Evolutionary conservation across 2,888 invertebrate genomes (phyloP).

Genomic region (Cataglyphis livida): DNA sequence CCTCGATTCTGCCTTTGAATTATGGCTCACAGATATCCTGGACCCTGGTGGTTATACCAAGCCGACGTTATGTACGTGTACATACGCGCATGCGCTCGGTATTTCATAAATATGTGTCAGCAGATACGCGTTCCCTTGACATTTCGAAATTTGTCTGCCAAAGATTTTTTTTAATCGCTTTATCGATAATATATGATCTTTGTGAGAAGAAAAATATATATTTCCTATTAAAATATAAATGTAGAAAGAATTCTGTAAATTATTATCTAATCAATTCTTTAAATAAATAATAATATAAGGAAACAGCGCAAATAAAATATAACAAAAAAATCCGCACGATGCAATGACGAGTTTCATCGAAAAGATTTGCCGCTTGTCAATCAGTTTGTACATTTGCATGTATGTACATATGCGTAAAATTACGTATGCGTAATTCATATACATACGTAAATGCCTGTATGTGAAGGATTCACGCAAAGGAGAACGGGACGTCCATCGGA

Average conservation of each 20-base stretch:
- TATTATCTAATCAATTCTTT: not conserved
- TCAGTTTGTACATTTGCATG: slow-evolving; percentile 10
- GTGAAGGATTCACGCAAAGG: slow-evolving; percentile 23
- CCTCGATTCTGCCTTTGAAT: slow-evolving; percentile 72
- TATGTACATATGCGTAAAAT: slow-evolving; percentile 12
- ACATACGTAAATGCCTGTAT: not conserved
- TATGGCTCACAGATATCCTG: slow-evolving; percentile 76
- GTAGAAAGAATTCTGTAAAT: not conserved
- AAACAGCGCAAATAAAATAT: not conserved
- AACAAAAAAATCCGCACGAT: not conserved
- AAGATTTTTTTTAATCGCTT: not conserved
- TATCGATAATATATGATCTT: not conserved
- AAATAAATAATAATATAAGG: not conserved
- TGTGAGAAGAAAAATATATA: not conserved
- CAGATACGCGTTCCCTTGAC: not conserved
- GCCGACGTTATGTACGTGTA: slow-evolving; percentile 44
- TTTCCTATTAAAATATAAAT: not conserved
- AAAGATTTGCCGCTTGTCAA: slow-evolving; percentile 10
- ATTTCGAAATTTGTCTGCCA: slow-evolving; percentile 23
- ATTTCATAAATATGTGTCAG: slow-evolving; percentile 45
- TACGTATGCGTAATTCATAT: slow-evolving; percentile 19
- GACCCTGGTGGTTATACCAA: slow-evolving; percentile 68
- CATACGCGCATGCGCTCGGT: slow-evolving; percentile 38
- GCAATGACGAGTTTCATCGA: not conserved
- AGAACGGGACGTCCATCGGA: slow-evolving; percentile 41